A percentile compares a stretch with the other conserved stretches of the same genome.
phyloP scores from a whole-genome alignment of 2,888 invertebrate genomes.

The Proisotoma minuta region DNA sequence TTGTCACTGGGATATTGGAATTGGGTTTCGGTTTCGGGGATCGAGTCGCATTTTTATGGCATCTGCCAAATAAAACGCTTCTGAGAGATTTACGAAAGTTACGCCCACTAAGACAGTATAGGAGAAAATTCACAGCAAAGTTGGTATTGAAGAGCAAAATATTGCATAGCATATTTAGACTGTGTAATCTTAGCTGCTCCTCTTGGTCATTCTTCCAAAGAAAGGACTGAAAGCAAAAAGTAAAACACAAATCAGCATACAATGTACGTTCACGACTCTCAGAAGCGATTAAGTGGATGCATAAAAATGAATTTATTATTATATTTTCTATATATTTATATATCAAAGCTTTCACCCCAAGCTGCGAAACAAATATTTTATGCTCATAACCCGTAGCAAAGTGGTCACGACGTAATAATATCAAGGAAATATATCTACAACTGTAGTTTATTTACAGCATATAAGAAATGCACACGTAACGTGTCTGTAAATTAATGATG shows the following conservation, averaged over 20 bases:
- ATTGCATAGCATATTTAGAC: background rate
- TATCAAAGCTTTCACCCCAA: no score
- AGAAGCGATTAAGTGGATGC: background rate
- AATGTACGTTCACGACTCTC: background rate
- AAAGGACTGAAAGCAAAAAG: background rate
- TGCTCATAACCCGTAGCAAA: no score
- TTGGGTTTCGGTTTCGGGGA: background rate
- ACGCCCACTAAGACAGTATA: slow-evolving; percentile 75
- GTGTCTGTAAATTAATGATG: no score
- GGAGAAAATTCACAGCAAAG: slow-evolving; percentile 75
- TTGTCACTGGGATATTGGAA: no score
- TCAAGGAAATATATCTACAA: no score
- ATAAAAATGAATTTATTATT: slow-evolving; percentile 6
- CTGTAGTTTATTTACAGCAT: no score
- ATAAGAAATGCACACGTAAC: no score
- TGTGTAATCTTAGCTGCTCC: background rate
- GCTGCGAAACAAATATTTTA: no score
- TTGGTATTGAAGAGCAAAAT: slow-evolving; percentile 59
- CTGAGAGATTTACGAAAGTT: slow-evolving; percentile 65
- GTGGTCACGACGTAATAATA: no score
- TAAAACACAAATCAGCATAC: background rate
- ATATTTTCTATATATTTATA: no score
- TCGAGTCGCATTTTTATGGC: background rate
- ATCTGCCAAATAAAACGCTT: slow-evolving; percentile 22
- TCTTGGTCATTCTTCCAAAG: background rate